Base-by-base conservation (phyloP, 2,888 invertebrate genomes). In the Villa cingulata region DNA sequence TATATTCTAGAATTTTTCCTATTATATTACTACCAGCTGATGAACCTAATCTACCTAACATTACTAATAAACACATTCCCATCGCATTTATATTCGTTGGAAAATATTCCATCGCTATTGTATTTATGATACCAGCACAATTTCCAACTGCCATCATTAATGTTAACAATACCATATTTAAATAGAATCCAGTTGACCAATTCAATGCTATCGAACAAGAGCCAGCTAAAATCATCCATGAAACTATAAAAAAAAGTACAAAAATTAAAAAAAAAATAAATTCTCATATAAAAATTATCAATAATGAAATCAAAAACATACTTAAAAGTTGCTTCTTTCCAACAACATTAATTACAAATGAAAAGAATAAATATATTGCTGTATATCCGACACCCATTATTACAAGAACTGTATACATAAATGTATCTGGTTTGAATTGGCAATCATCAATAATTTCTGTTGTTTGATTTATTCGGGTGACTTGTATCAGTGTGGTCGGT, bases 311-410 rank as follows among this genome's bases (percentile, higher is more conserved):
- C 18, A 19, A 23, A 17, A 37, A 57, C 63, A 66, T 62, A 57
- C 77, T 60, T n/a, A 78, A 62, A 48, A 78, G 70, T 37, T 67
- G 62, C 59, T 76, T 77, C 60, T 81, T 80, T 20, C 81, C 80
- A 0, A 71, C 55, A 1, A 62, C 51, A 52, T 74, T 72, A 18
- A 78, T 78, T 1, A 81, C 66, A 59, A 75, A 75, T 14, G 82
- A 79, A 17, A 80, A 80, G 19, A 77, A 56, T 32, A 80, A 58
- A 62, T 81, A 83, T 59, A 80, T 77, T 1, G 78, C 58, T 20
- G 80, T 72, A 58, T 82, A 81, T 6, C 76, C 74, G 0, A 73
- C 69, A 0, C 83, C 84, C 56, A 83, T 79, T 51, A 75, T 72
- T 52, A 83, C 72, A 42, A 84, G 77, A 42, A 77, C 77, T 56